Percentiles rank a stretch among this genome's conserved stretches.
phyloP scores from a whole-genome alignment of 2,888 invertebrate genomes.

The Catocala sponsa region DNA sequence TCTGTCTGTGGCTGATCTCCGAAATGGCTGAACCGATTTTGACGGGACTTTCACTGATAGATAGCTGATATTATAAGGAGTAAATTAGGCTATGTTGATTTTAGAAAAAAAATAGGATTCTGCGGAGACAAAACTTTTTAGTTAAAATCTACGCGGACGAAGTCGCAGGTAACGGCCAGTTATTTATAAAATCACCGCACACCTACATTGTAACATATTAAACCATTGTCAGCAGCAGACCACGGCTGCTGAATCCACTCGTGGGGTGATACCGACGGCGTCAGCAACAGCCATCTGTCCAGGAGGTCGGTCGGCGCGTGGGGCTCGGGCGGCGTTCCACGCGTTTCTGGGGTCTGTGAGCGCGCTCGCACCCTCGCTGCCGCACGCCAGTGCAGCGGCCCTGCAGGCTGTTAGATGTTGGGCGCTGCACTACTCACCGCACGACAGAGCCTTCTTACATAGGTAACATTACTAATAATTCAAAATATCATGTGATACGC shows the following conservation, averaged over 20 bases:
- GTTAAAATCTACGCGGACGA: no score
- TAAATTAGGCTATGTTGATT: no score
- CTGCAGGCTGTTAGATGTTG: slow-evolving; percentile 98
- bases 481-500: no score
- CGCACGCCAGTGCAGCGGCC: slow-evolving; percentile 95
- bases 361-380: slow-evolving; percentile 95
- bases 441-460: slow-evolving; percentile 97
- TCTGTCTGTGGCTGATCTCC: no score
- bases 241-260: slow-evolving; percentile 53
- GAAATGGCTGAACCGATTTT: no score
- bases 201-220: background rate
- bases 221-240: slow-evolving; percentile 43
- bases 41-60: no score
- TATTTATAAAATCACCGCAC: no score
- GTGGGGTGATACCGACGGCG: slow-evolving; percentile 61
- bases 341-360: slow-evolving; percentile 96
- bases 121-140: no score
- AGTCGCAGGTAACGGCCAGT: no score
- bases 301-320: slow-evolving; percentile 72
- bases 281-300: slow-evolving; percentile 77
- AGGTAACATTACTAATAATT: slow-evolving; percentile 62
- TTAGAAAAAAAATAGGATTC: no score
- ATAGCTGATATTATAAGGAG: no score
- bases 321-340: slow-evolving; percentile 92
- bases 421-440: slow-evolving; percentile 95